Evolutionary conservation across 1,140 invertebrate genomes (phyloP), one percentile per base, ranked within the genome.

Genomic region (Cataglyphis hispanica): DNA sequence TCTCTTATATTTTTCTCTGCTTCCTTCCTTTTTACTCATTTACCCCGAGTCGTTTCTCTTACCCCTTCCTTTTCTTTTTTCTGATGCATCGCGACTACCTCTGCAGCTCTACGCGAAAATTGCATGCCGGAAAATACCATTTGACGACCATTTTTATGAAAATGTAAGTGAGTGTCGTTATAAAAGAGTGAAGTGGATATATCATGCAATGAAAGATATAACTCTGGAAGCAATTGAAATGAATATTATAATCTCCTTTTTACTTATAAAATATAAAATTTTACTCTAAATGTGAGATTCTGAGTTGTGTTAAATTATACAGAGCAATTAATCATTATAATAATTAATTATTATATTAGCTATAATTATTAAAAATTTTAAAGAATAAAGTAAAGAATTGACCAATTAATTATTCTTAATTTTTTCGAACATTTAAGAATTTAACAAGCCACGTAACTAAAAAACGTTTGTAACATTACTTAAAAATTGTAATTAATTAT

Each of bases 1-100:
- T 60, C 46, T 43, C 46, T 56, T 81, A 80, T 67, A 66, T 58
- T 78, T 85, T 60, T 76, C 63, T 43, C 53, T 34, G 5, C 67
- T 58, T 10, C 25, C 16, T 13, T 50, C 11, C 50, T 61, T 50
- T 70, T 60, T 56, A 63, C 37, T 56, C 74, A 60, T 46, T 16
- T 16, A 34, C 25, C 13, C 46, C 11, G 16, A 67, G 50, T 74
- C 67, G 27, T 67, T 31, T 37, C 37, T 58, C 2, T 58, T 43
- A 34, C 60, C 0, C 10, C 16, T 37, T 46, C 60, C 31, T n/a
- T n/a, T 2, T 11, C 19, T 40, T 63, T 69, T 25, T 70, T 25
- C 53, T 63, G 22, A 58, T 84, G 34, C 64, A 50, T 63, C 58
- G 60, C 31, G 40, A 58, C 66, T 31, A 19, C 31, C 0, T 86